Conservation (phyloP, 1,140 invertebrate species). For the Zeugodacus cucurbitae region DNA sequence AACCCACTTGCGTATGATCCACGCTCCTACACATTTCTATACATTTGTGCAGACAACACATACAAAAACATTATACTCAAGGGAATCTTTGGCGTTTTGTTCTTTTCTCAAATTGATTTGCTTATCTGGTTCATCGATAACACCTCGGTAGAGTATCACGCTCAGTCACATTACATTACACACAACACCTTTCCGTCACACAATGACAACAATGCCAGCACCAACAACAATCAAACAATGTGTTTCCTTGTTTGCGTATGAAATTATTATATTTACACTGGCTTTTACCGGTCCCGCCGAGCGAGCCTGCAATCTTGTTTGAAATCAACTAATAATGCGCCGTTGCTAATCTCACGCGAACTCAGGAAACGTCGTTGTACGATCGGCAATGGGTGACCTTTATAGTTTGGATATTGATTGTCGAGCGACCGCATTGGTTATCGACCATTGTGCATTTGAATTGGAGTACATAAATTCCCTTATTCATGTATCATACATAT, state of each 20-base stretch:
- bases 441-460: neutral
- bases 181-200: neutral
- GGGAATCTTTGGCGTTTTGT: constrained; percentile 24
- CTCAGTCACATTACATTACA: neutral
- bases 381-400: neutral
- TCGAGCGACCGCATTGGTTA: neutral
- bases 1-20: too few relatives aligned
- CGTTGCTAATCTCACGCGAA: neutral
- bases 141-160: neutral
- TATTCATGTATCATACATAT: neutral
- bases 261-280: constrained; percentile 2
- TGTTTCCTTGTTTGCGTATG: constrained; percentile 14
- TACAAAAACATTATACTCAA: neutral
- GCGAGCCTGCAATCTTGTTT: neutral
- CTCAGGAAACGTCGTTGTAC: neutral
- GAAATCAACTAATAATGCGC: neutral
- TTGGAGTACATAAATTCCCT: neutral
- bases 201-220: constrained; percentile 16
- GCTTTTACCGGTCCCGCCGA: neutral
- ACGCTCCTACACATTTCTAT: neutral
- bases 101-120: constrained; percentile 33
- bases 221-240: neutral
- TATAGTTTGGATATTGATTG: neutral
- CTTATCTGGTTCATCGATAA: constrained; percentile 26
- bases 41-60: neutral